Evolutionary conservation across 1,140 invertebrate genomes (phyloP), one percentile per base, ranked within the genome.

Genomic region (Drosophila rhopaloa): DNA sequence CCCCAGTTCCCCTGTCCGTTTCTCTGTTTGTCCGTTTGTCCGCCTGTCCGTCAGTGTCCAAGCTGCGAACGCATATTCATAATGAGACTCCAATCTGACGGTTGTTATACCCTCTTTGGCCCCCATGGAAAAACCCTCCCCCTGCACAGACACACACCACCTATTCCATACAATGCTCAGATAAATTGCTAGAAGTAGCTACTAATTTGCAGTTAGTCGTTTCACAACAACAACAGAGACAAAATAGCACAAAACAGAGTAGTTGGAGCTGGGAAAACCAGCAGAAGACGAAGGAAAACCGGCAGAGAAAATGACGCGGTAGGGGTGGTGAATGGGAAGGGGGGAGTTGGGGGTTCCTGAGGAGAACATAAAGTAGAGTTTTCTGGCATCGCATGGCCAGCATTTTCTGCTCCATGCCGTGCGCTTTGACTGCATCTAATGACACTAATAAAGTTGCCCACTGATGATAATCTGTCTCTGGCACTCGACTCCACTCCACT

Each of bases 401-500:
- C 63, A 66, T 68, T 80, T 83, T 77, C 81, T 62, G 67, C 46
- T 71, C 40, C 76, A 84, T 80, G 72, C 77, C 82, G 66, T 85
- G 81, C 82, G 82, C 81, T 81, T 77, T 86, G 81, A 86, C 82
- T 84, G 81, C 81, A 84, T 84, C 81, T 84, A 84, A 84, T 84
- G 81, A 84, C 81, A 84, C 81, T 86, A 84, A 84, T 84, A 85
- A 84, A 84, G 82, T 86, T 84, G 78, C 78, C 81, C 82, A 85
- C 81, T 84, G 81, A 84, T 86, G 81, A 81, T 84, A 84, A 84
- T 84, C 82, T 84, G 81, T 84, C 81, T 86, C 78, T 81, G 78
- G 82, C 81, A 78, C 78, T 81, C 66, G 19, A 48, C 37, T 2
- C 14, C 11, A 35, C n/a, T 10, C 48, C n/a, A 32, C 29, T 51